phyloP scores from a whole-genome alignment of 2,888 invertebrate genomes.

The Hyles lineata region DNA sequence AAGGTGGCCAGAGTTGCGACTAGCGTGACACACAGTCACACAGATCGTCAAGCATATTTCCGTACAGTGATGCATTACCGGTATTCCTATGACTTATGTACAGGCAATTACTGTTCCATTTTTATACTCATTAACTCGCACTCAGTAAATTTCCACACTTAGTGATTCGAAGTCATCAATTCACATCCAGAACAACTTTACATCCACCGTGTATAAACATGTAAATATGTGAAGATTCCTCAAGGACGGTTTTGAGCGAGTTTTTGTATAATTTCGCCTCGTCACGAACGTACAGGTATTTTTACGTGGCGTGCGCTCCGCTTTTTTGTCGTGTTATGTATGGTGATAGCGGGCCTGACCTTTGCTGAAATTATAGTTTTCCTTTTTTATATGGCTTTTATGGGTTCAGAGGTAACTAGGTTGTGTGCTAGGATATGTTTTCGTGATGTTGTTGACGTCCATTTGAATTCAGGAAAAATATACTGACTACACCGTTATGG shows the following conservation, averaged over 20 bases:
- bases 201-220: conserved; percentile 26
- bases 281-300: conserved; percentile 21
- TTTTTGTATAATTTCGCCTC: conserved; percentile 36
- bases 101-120: too few relatives aligned
- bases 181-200: conserved; percentile 31
- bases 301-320: neutral
- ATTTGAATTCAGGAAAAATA: too few relatives aligned
- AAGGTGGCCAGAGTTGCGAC: too few relatives aligned
- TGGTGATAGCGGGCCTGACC: neutral
- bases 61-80: too few relatives aligned
- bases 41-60: too few relatives aligned
- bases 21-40: too few relatives aligned
- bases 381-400: neutral
- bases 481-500: too few relatives aligned
- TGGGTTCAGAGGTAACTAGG: neutral
- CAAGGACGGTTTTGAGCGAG: conserved; percentile 34
- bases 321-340: neutral
- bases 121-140: too few relatives aligned
- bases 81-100: too few relatives aligned
- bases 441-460: too few relatives aligned
- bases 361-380: neutral
- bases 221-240: conserved; percentile 34
- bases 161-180: neutral
- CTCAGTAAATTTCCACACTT: too few relatives aligned
- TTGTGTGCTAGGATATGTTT: too few relatives aligned